Conservation (phyloP, 2,113 vertebrate species). For the Octodon degus region DNA sequence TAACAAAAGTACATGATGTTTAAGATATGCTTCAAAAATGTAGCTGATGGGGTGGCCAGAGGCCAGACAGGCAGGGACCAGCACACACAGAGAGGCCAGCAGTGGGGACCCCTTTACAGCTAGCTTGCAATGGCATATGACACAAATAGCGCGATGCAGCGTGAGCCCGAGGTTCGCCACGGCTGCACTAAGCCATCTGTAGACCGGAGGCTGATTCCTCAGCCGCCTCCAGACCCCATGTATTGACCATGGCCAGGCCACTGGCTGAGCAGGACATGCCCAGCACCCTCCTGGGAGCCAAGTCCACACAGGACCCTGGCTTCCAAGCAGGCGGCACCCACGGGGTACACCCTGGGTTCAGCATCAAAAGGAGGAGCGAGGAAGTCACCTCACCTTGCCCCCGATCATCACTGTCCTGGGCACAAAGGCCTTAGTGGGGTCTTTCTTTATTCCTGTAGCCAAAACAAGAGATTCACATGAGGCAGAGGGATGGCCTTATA, state of each 20-base stretch:
- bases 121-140: neutral
- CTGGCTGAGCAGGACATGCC: neutral
- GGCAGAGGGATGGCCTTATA: neutral
- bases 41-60: neutral
- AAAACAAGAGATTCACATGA: neutral
- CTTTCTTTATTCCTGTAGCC: slow-evolving; percentile 91
- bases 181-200: neutral
- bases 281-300: neutral
- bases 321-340: neutral
- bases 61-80: neutral
- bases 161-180: neutral
- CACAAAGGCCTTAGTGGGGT: slow-evolving; percentile 90
- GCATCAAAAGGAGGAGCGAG: neutral
- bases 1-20: neutral
- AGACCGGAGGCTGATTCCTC: neutral
- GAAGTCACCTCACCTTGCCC: slow-evolving; percentile 88
- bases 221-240: neutral
- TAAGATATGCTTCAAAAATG: neutral
- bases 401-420: slow-evolving; percentile 94
- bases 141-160: neutral
- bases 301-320: neutral
- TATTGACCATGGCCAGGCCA: neutral
- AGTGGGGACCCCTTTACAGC: neutral
- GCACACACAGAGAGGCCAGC: neutral
- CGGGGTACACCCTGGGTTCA: neutral